phyloP scores from a whole-genome alignment of 2,888 invertebrate genomes.

The Stenodema calcarata region DNA sequence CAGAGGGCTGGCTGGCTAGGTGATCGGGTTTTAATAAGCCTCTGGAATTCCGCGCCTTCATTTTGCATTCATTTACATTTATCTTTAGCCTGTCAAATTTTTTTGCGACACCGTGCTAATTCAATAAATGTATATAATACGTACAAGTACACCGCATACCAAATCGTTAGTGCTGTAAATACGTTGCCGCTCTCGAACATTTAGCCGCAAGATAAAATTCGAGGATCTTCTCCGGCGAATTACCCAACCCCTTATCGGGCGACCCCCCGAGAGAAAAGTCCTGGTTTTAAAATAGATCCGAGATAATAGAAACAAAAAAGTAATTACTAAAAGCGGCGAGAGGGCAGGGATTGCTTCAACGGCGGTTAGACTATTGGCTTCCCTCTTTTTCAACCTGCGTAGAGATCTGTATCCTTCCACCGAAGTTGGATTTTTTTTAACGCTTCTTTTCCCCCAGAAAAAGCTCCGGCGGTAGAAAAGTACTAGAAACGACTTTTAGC shows the following conservation, averaged over 20 bases:
- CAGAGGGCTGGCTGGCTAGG: too few species aligned
- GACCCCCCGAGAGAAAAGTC: not conserved
- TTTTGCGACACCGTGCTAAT: too few species aligned
- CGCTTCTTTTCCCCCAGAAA: not conserved
- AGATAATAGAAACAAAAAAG: slow-evolving; percentile 21
- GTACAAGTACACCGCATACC: too few species aligned
- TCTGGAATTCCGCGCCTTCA: too few species aligned
- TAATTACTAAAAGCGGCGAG: slow-evolving; percentile 4
- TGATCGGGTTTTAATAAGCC: too few species aligned
- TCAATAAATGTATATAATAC: too few species aligned
- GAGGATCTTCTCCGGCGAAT: not conserved
- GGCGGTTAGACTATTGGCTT: slow-evolving; percentile 1
- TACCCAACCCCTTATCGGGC: not conserved
- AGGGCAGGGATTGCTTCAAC: not conserved
- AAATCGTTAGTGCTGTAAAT: too few species aligned
- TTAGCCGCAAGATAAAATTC: not conserved
- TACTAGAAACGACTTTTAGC: not conserved
- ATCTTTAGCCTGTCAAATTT: too few species aligned
- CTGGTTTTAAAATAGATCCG: not conserved
- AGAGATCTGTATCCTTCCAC: not conserved
- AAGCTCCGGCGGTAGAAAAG: not conserved
- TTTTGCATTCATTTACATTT: too few species aligned
- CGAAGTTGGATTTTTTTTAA: not conserved
- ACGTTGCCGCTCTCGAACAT: not conserved
- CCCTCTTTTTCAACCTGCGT: not conserved